Evolutionary conservation across 2,797 vertebrate species (phyloP).

Genomic region (Molossus alvarezi): DNA sequence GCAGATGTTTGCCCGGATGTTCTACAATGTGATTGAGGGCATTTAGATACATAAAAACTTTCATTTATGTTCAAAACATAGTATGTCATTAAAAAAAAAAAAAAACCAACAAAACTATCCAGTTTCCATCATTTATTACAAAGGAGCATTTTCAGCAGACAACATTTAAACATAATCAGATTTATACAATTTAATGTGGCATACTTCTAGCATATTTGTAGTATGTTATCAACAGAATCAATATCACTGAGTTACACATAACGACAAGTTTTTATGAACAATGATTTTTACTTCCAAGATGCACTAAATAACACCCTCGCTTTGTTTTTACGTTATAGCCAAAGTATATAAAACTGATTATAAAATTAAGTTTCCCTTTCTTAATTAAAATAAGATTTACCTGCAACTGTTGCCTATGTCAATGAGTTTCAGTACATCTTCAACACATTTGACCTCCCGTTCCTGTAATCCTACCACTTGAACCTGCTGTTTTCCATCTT

Average conservation of each 20-base stretch:
- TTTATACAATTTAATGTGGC: constrained; percentile 17
- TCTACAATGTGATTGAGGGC: constrained; percentile 88
- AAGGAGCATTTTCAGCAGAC: neutral
- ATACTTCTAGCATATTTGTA: neutral
- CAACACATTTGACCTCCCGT: constrained; percentile 96
- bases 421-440: constrained; percentile 98
- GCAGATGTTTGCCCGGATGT: constrained; percentile 99
- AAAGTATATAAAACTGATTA: constrained; percentile 50
- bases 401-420: constrained; percentile 99
- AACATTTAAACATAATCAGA: constrained; percentile 9
- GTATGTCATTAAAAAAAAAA: constrained; percentile 27
- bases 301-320: neutral
- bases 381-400: constrained; percentile 88
- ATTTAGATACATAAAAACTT: constrained; percentile 45
- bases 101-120: neutral
- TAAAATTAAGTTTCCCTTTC: constrained; percentile 24
- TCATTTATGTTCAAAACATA: neutral
- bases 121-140: constrained; percentile 59
- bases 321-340: constrained; percentile 6
- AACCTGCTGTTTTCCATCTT: constrained; percentile 98
- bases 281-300: constrained; percentile 12
- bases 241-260: neutral
- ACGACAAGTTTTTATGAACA: neutral
- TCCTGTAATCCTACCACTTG: constrained; percentile 98
- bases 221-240: neutral